Conservation (phyloP, 1,140 invertebrate species). For the Goniozus legneri region DNA sequence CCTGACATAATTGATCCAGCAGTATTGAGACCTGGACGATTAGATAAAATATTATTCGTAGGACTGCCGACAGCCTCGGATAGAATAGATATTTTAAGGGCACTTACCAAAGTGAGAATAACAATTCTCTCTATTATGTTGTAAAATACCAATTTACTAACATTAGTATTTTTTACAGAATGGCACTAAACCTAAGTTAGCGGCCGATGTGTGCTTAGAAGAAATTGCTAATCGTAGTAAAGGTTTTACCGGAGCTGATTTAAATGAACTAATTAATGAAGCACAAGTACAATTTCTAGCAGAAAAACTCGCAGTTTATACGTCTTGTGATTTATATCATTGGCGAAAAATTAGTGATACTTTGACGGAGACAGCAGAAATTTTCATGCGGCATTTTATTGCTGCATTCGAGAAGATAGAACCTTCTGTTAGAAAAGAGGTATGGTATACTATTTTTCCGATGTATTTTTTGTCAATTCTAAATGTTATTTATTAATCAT, state of each 20-base stretch:
- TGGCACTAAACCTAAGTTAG: conserved; percentile 72
- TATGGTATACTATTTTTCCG: conserved; percentile 37
- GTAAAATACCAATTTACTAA: neutral
- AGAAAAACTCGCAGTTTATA: conserved; percentile 56
- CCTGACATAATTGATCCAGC: conserved; percentile 97
- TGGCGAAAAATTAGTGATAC: conserved; percentile 57
- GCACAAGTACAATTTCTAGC: conserved; percentile 75
- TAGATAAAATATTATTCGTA: conserved; percentile 93
- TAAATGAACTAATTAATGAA: conserved; percentile 81
- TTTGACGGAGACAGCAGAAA: conserved; percentile 32
- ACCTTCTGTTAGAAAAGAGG: conserved; percentile 76
- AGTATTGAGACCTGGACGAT: conserved; percentile 86
- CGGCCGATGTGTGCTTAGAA: conserved; percentile 73
- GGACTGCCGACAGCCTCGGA: conserved; percentile 81
- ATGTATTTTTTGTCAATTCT: conserved; percentile 2
- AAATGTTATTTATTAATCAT: neutral
- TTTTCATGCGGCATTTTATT: conserved; percentile 59
- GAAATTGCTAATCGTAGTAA: conserved; percentile 61
- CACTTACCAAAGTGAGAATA: conserved; percentile 91
- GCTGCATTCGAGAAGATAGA: conserved; percentile 70
- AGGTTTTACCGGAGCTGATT: conserved; percentile 88
- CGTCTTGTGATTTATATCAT: no score
- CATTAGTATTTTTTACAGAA: conserved; percentile 55
- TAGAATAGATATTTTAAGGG: conserved; percentile 82
- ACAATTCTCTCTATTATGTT: neutral